phyloP scores from a whole-genome alignment of 2,888 invertebrate species.

The Agriotes lineatus region DNA sequence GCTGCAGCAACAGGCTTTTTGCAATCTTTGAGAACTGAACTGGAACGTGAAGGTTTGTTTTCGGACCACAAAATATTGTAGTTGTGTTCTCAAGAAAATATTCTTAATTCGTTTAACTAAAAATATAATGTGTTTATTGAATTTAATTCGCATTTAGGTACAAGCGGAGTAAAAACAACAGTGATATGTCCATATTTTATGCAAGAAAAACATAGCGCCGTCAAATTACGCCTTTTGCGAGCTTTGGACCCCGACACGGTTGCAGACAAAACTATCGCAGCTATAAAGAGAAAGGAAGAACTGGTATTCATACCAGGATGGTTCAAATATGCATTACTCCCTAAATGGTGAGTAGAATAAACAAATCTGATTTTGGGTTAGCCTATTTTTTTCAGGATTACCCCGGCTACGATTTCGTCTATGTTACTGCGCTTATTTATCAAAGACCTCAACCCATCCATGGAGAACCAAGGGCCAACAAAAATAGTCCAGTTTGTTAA shows the following conservation, averaged over 20 bases:
- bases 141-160: constrained; percentile 29
- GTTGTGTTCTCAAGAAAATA: not conserved
- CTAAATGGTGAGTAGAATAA: constrained; percentile 80
- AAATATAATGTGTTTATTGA: not conserved
- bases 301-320: constrained; percentile 82
- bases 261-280: constrained; percentile 82
- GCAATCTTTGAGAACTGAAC: constrained; percentile 73
- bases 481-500: constrained; percentile 16
- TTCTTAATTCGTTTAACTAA: too few relatives aligned
- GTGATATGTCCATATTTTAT: constrained; percentile 93
- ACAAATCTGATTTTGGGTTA: too few relatives aligned
- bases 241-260: constrained; percentile 85
- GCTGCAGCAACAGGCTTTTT: constrained; percentile 84
- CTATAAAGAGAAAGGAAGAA: constrained; percentile 81
- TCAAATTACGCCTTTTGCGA: constrained; percentile 75
- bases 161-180: constrained; percentile 74
- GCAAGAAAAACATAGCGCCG: constrained; percentile 86
- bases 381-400: constrained; percentile 24
- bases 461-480: not conserved
- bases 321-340: constrained; percentile 73
- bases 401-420: constrained; percentile 15
- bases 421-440: constrained; percentile 21
- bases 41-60: constrained; percentile 68
- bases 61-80: too few relatives aligned
- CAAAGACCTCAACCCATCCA: constrained; percentile 22